Conservation (phyloP, 2,888 invertebrate species). For the Agrotis ipsilon region DNA sequence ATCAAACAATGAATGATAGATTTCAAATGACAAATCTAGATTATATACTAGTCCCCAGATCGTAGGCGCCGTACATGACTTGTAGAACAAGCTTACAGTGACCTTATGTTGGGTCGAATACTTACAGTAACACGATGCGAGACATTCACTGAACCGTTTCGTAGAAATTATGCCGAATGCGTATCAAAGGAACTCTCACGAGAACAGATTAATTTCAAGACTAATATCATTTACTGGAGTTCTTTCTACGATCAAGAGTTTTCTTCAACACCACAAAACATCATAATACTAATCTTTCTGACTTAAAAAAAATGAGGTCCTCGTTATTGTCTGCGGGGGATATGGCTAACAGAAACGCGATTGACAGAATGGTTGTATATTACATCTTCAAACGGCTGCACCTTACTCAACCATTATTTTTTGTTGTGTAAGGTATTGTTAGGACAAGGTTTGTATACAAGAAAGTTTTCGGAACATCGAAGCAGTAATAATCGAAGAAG, state of each 20-base stretch:
- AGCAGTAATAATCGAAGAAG: no score
- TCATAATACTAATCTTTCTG: no score
- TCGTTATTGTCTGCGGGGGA: no score
- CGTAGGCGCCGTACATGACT: slow-evolving; percentile 20
- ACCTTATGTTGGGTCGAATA: slow-evolving; percentile 47
- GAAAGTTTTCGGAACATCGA: no score
- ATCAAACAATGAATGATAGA: slow-evolving; percentile 59
- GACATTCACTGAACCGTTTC: slow-evolving; percentile 46
- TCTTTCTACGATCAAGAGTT: background rate
- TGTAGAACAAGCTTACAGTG: slow-evolving; percentile 41
- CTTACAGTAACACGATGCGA: slow-evolving; percentile 15
- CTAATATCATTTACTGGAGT: background rate
- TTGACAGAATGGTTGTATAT: no score
- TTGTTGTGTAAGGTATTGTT: no score
- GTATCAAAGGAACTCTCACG: background rate
- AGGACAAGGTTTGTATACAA: no score
- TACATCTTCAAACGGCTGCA: no score
- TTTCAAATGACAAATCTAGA: slow-evolving; percentile 37
- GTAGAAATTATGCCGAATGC: background rate
- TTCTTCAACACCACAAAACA: no score
- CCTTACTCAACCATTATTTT: no score
- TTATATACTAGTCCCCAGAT: slow-evolving; percentile 48
- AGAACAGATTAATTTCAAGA: background rate
- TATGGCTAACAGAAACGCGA: no score
- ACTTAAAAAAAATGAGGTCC: no score